Conservation (phyloP, 2,797 vertebrate genomes). For the Zenarchopterus dispar region DNA sequence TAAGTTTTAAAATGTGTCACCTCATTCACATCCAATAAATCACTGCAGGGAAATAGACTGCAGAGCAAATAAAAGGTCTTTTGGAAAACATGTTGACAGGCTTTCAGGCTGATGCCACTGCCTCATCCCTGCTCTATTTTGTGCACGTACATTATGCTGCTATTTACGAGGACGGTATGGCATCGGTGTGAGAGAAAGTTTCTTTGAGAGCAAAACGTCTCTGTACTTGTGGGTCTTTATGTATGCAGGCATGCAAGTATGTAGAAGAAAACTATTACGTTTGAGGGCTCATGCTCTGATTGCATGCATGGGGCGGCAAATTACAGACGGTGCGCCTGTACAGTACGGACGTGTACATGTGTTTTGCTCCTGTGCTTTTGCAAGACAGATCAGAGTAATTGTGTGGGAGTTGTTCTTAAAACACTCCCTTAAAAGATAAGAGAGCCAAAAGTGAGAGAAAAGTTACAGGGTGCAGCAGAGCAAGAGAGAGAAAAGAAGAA, state of each 20-base stretch:
- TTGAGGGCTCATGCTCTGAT: slow-evolving; percentile 22
- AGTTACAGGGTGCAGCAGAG: slow-evolving; percentile 15
- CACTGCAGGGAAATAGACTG: slow-evolving; percentile 35
- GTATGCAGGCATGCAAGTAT: not conserved
- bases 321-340: slow-evolving; percentile 13
- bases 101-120: slow-evolving; percentile 43
- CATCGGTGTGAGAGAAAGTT: slow-evolving; percentile 44
- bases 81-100: slow-evolving; percentile 61
- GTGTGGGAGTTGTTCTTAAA: slow-evolving; percentile 67
- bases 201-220: slow-evolving; percentile 36
- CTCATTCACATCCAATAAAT: slow-evolving; percentile 58
- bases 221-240: slow-evolving; percentile 28
- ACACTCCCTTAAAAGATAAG: slow-evolving; percentile 62
- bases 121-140: slow-evolving; percentile 22
- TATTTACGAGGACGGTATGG: slow-evolving; percentile 41
- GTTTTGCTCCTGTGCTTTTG: slow-evolving; percentile 38
- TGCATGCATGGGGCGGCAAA: slow-evolving; percentile 45
- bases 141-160: slow-evolving; percentile 31
- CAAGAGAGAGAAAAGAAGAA: not conserved
- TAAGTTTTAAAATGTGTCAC: slow-evolving; percentile 46
- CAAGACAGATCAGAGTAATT: slow-evolving; percentile 50
- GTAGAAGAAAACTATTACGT: slow-evolving; percentile 18
- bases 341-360: not conserved
- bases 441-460: slow-evolving; percentile 39
- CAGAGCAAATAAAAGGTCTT: slow-evolving; percentile 50